phyloP scores from a whole-genome alignment of 2,113 vertebrate genomes.

The Dasyurus viverrinus region DNA sequence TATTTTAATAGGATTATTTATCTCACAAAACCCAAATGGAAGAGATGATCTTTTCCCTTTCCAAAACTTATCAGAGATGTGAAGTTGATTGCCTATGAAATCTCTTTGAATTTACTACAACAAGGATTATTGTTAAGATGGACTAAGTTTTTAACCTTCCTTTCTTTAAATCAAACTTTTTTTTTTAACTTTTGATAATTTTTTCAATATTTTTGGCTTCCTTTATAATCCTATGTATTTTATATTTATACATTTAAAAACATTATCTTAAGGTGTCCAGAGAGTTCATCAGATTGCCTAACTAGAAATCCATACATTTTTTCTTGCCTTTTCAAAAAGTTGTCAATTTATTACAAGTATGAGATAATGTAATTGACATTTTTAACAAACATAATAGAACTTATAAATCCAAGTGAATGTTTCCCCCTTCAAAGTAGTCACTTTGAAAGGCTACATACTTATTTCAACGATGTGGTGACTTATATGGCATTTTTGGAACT shows the following conservation, averaged over 20 bases:
- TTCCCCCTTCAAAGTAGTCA: neutral
- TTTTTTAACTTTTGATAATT: neutral
- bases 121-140: neutral
- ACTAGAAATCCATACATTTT: neutral
- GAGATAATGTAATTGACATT: neutral
- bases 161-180: neutral
- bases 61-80: neutral
- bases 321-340: neutral
- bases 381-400: neutral
- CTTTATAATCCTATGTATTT: neutral
- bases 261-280: neutral
- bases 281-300: neutral
- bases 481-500: neutral
- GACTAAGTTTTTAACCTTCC: neutral
- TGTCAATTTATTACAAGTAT: neutral
- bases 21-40: neutral
- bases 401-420: neutral
- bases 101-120: neutral
- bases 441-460: neutral
- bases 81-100: neutral
- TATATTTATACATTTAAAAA: neutral
- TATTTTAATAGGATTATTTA: neutral
- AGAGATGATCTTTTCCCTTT: neutral
- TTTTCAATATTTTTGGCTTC: neutral
- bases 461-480: neutral